Evolutionary conservation across 2,113 vertebrate genomes (phyloP).

Genomic region (Cottus gobio): DNA sequence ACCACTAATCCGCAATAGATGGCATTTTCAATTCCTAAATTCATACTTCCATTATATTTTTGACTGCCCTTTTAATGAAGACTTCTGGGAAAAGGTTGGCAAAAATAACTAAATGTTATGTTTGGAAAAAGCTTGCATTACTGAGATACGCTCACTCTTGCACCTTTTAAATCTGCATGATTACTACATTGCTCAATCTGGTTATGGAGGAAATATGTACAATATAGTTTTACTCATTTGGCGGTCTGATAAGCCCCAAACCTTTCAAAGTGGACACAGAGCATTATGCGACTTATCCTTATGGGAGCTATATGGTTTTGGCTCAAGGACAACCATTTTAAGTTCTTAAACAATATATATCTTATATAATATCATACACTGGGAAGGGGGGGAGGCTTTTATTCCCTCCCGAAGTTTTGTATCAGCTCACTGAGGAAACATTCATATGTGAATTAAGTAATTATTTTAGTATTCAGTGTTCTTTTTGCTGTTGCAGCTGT

Average conservation of each 20-base stretch:
- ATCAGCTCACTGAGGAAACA: background rate
- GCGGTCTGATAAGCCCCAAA: conserved; percentile 21
- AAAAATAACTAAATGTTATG: background rate
- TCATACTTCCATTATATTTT: background rate
- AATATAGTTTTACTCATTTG: conserved; percentile 10
- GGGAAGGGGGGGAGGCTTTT: background rate
- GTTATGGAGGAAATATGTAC: background rate
- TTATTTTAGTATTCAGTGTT: background rate
- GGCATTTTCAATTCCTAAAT: background rate
- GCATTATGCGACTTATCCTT: conserved; percentile 25
- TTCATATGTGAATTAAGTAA: background rate
- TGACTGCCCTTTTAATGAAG: conserved; percentile 5
- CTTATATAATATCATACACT: background rate
- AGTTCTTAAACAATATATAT: conserved; percentile 9
- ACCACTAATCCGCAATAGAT: background rate
- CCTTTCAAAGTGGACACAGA: conserved; percentile 35
- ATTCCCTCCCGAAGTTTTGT: conserved; percentile 3
- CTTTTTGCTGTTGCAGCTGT: background rate
- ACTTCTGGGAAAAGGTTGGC: background rate
- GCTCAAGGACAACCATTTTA: conserved; percentile 33
- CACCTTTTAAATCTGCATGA: background rate
- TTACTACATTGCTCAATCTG: background rate
- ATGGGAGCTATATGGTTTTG: conserved; percentile 15
- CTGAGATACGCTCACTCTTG: background rate
- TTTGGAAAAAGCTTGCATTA: background rate